Conservation (phyloP, 2,888 invertebrate genomes). For the Acrobasis consociella region DNA sequence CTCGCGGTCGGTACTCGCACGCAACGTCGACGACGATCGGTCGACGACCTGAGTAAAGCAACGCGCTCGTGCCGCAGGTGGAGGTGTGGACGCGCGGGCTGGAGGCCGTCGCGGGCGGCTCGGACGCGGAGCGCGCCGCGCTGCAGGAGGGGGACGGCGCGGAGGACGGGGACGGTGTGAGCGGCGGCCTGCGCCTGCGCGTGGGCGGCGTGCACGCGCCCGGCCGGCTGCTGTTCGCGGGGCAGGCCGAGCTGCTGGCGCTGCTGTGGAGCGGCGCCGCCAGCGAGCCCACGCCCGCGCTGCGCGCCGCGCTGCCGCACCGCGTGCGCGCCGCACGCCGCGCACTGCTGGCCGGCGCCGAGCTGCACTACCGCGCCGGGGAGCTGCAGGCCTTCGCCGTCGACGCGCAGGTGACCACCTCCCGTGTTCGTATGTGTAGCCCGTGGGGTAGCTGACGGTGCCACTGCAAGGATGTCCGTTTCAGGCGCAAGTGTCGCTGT, state of each 20-base stretch:
- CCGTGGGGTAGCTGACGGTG: neutral
- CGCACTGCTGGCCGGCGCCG: slow-evolving; percentile 33
- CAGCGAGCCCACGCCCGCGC: slow-evolving; percentile 52
- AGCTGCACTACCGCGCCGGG: slow-evolving; percentile 26
- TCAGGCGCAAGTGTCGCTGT: slow-evolving; percentile 31
- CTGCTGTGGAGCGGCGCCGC: slow-evolving; percentile 70
- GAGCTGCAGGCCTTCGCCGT: neutral
- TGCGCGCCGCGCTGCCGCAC: slow-evolving; percentile 49
- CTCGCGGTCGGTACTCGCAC: slow-evolving; percentile 35
- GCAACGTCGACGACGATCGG: too few relatives aligned
- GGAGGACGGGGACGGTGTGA: slow-evolving; percentile 39
- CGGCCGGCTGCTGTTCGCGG: slow-evolving; percentile 20
- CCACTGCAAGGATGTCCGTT: slow-evolving; percentile 20
- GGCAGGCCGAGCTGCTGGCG: slow-evolving; percentile 60
- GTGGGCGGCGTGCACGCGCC: slow-evolving; percentile 46
- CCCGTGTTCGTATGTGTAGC: too few relatives aligned
- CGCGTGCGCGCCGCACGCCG: slow-evolving; percentile 29
- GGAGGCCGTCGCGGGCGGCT: slow-evolving; percentile 38
- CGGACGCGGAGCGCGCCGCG: slow-evolving; percentile 23
- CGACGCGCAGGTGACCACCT: slow-evolving; percentile 25
- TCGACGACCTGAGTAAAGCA: too few relatives aligned
- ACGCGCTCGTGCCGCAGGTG: slow-evolving; percentile 23
- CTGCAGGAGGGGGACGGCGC: slow-evolving; percentile 31
- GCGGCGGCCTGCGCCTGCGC: slow-evolving; percentile 51
- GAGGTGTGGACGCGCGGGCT: slow-evolving; percentile 50